Percentiles rank a stretch among this genome's conserved stretches.
Evolutionary conservation across 2,888 invertebrate species (phyloP).

Genomic region (Hirtodrosophila alboralis): DNA sequence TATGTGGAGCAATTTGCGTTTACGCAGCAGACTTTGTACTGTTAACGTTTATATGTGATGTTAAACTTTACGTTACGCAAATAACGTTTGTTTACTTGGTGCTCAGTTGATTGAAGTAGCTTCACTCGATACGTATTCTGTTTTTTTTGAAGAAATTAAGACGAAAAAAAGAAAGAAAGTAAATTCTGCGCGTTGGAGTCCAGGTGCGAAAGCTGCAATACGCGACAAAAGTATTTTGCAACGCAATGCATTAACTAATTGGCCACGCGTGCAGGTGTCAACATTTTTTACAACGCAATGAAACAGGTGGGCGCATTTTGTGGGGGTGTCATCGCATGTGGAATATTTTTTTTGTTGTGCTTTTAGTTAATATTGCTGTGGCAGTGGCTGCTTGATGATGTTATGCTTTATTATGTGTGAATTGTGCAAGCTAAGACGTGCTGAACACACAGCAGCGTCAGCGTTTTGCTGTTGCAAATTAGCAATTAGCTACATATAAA

Average conservation of each 20-base stretch:
- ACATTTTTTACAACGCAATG: constrained; percentile 38
- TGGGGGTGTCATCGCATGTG: constrained; percentile 45
- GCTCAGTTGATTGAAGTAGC: constrained; percentile 48
- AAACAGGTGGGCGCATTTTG: constrained; percentile 60
- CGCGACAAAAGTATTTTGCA: constrained; percentile 40
- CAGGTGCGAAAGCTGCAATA: constrained; percentile 50
- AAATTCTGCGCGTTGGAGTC: constrained; percentile 28
- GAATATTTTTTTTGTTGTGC: constrained; percentile 20
- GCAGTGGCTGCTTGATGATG: constrained; percentile 41
- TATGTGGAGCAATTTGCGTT: constrained; percentile 8
- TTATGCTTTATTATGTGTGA: constrained; percentile 46
- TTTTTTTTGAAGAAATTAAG: constrained; percentile 2
- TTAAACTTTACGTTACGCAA: constrained; percentile 26
- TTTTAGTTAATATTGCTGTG: constrained; percentile 23
- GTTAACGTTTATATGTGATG: constrained; percentile 10
- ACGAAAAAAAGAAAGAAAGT: constrained; percentile 13
- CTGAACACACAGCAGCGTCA: constrained; percentile 24
- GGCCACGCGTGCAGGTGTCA: constrained; percentile 53
- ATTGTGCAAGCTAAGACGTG: constrained; percentile 35
- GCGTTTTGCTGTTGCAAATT: constrained; percentile 33
- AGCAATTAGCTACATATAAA: constrained; percentile 19
- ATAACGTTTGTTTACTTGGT: constrained; percentile 55
- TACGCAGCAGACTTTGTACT: constrained; percentile 17
- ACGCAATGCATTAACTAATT: constrained; percentile 54
- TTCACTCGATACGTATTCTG: constrained; percentile 38